A percentile compares a stretch with the other conserved stretches of the same genome.
These are phyloP conservation scores for Lissonota sp. DNA, from an alignment of 2,888 invertebrate species.

Conservation along the genomic window DNA sequence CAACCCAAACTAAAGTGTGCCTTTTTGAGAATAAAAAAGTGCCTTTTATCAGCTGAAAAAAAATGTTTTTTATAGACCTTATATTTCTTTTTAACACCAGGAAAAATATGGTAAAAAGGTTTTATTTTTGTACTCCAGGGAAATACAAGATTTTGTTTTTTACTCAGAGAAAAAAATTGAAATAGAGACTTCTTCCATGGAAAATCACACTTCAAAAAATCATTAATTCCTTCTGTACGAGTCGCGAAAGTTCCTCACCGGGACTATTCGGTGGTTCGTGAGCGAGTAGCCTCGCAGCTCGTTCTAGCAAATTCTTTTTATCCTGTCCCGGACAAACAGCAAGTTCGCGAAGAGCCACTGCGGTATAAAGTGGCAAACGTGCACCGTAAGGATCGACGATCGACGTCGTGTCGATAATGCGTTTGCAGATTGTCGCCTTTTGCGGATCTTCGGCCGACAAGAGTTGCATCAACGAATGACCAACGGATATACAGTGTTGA, in stretches of 20 bases:
- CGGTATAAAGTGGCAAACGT: constrained; percentile 90
- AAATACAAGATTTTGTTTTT: not conserved
- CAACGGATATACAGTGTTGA: constrained; percentile 92
- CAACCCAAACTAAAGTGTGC: too few relatives aligned
- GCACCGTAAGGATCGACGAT: constrained; percentile 90
- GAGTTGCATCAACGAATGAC: constrained; percentile 92
- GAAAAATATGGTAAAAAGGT: not conserved
- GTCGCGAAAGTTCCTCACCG: constrained; percentile 78
- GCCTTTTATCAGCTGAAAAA: not conserved
- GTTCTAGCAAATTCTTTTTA: constrained; percentile 72
- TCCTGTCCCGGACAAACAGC: constrained; percentile 77
- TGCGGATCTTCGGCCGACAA: constrained; percentile 86
- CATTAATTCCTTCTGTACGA: constrained; percentile 68
- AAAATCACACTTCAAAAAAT: constrained; percentile 4
- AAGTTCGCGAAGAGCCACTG: constrained; percentile 91
- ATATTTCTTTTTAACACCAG: not conserved
- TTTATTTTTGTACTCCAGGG: not conserved
- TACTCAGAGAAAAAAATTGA: constrained; percentile 1
- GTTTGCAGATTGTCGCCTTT: constrained; percentile 88
- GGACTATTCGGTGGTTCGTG: constrained; percentile 81
- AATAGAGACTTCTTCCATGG: not conserved
- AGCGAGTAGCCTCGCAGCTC: constrained; percentile 78
- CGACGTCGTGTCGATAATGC: constrained; percentile 87
- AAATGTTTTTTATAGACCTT: not conserved
- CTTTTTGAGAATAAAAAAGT: constrained; percentile 10